Evolutionary conservation across 1,140 invertebrate genomes (phyloP), one percentile per base, ranked within the genome.

Genomic region (Hetaerina americana): DNA sequence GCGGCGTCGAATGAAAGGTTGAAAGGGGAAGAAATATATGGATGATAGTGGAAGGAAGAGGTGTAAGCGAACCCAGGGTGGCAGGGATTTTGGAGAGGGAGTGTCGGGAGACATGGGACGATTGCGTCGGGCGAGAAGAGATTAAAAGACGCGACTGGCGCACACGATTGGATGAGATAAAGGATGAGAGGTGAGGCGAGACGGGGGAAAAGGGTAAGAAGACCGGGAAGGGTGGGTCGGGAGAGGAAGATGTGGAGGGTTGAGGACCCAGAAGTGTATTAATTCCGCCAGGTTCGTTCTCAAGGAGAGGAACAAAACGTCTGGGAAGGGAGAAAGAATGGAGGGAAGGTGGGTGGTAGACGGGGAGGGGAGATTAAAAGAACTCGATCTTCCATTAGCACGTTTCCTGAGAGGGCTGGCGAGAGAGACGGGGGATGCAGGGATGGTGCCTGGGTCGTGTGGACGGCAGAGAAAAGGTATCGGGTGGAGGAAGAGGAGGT

Each of bases 101-200:
- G 72, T 70, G 74, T 74, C 69, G 70, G 75, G 74, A 73, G 76
- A 74, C 68, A 73, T 75, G 70, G 75, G 75, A 78, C 76, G 75
- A 73, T 73, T 66, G 67, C 72, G 66, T 12, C 49, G 71, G 28
- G 70, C 26, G 71, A 67, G 22, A 57, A 12, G 40, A 57, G 40
- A 57, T 57, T 57, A 57, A 57, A 57, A 57, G 40, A n/a, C 40
- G 40, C 40, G 40, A 57, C 40, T 18, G 22, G 22, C n/a, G n/a
- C n/a, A n/a, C n/a, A n/a, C n/a, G n/a, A n/a, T n/a, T n/a, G n/a
- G n/a, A n/a, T n/a, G n/a, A n/a, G n/a, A n/a, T n/a, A n/a, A n/a
- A n/a, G n/a, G n/a, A n/a, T n/a, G n/a, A n/a, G n/a, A n/a, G n/a
- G n/a, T n/a, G n/a, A n/a, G n/a, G n/a, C n/a, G n/a, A n/a, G n/a